A percentile compares a stretch with the other conserved stretches of the same genome.
Evolutionary conservation across 2,797 vertebrate species (phyloP).

Genomic region (Meriones psammophilus): DNA sequence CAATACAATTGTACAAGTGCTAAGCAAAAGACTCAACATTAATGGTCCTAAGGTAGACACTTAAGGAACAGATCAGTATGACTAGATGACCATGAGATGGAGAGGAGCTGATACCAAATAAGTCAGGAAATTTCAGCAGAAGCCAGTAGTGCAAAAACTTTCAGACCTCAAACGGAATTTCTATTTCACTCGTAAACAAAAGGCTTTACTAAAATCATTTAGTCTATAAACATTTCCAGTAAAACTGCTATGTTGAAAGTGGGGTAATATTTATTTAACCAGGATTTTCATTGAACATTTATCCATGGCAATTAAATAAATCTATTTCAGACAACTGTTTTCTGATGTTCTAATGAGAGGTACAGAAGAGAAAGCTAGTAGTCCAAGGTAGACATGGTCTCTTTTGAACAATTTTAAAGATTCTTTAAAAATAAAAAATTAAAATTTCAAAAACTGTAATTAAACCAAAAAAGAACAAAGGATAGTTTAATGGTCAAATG

Average conservation of each 20-base stretch:
- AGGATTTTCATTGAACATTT: neutral
- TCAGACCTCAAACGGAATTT: neutral
- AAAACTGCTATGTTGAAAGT: neutral
- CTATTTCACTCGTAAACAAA: constrained; percentile 9
- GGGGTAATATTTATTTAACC: neutral
- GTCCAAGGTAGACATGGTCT: too few relatives aligned
- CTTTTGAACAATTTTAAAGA: neutral
- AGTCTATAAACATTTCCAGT: neutral
- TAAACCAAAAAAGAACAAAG: constrained; percentile 45
- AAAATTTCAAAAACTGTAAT: constrained; percentile 42
- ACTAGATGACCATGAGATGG: neutral
- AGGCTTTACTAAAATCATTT: neutral
- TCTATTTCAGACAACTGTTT: neutral
- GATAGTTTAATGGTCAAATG: neutral
- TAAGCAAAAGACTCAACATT: neutral
- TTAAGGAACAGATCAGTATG: neutral
- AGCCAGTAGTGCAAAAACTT: neutral
- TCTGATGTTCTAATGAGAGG: neutral
- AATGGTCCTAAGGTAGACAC: neutral
- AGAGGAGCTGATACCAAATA: neutral
- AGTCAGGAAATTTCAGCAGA: neutral
- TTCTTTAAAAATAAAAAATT: neutral
- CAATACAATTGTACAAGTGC: neutral
- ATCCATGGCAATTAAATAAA: neutral
- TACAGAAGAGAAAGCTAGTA: neutral